These are phyloP conservation scores for Dromas ardeola DNA, from an alignment of 2,113 vertebrate species.

Conservation along the genomic window DNA sequence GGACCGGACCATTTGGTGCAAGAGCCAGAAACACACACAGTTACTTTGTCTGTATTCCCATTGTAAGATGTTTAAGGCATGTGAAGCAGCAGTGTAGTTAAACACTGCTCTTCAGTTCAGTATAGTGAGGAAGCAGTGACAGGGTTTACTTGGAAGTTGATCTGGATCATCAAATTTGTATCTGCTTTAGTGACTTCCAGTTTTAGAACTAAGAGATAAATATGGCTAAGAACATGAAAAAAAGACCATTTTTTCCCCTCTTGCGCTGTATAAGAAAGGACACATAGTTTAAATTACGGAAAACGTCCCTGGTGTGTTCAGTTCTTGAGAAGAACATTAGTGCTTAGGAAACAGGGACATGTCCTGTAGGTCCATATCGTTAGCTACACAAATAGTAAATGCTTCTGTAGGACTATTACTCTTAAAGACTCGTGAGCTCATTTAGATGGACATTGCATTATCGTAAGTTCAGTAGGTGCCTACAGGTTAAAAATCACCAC, in stretches of 20 bases:
- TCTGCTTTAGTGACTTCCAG: neutral
- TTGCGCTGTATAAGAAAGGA: neutral
- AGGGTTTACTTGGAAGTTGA: neutral
- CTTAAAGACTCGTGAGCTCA: neutral
- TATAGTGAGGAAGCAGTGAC: neutral
- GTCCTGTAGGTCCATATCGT: neutral
- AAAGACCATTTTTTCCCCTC: accelerated
- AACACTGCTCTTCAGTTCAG: too few relatives aligned
- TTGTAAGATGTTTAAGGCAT: neutral
- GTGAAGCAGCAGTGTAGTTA: too few relatives aligned
- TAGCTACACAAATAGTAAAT: neutral
- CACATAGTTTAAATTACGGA: neutral
- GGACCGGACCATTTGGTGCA: too few relatives aligned
- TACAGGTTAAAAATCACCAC: neutral
- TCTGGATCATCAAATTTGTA: neutral
- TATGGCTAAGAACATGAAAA: neutral
- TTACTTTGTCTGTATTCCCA: neutral
- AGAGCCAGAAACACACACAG: accelerated
- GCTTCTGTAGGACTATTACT: neutral
- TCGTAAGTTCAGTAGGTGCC: neutral
- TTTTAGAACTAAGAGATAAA: neutral
- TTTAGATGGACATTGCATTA: neutral
- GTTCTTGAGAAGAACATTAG: neutral
- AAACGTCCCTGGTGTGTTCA: neutral
- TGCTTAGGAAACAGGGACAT: neutral